A percentile compares a stretch with the other conserved stretches of the same genome.
Conservation (phyloP, 2,113 vertebrate genomes). For the Collichthys lucidus region DNA sequence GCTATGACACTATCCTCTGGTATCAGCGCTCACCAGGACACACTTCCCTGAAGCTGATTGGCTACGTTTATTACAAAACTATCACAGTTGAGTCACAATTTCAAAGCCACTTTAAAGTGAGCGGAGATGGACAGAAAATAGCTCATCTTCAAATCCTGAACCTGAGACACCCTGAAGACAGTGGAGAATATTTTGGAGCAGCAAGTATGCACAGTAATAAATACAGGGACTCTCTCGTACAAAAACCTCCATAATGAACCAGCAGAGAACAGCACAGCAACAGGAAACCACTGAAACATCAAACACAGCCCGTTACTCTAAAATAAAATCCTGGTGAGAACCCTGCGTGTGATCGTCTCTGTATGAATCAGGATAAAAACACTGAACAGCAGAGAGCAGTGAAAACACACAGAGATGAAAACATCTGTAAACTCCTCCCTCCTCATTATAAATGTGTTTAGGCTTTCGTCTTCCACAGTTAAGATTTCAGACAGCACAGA, state of each 20-base stretch:
- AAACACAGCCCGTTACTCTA: no score
- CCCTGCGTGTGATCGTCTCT: neutral
- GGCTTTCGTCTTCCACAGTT: neutral
- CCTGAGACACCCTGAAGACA: conserved; percentile 42
- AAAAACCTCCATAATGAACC: conserved; percentile 55
- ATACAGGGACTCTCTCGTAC: conserved; percentile 40
- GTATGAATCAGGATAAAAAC: neutral
- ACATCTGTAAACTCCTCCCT: conserved; percentile 21
- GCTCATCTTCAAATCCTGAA: conserved; percentile 58
- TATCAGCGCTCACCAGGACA: conserved; percentile 59
- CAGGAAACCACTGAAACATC: no score
- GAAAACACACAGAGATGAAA: neutral
- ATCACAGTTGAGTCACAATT: conserved; percentile 4
- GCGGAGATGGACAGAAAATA: conserved; percentile 57
- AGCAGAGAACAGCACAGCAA: neutral
- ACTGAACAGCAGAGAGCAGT: conserved; percentile 44
- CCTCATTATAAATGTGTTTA: neutral
- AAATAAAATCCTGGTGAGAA: no score
- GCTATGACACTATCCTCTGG: conserved; percentile 69
- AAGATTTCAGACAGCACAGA: neutral
- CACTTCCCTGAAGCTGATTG: conserved; percentile 53
- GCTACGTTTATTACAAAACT: conserved; percentile 3
- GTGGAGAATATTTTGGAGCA: conserved; percentile 75
- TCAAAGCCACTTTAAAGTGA: conserved; percentile 46
- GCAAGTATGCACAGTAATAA: conserved; percentile 64